Percentiles rank a stretch among this genome's conserved stretches.
Evolutionary conservation across 2,113 vertebrate genomes (phyloP).

Genomic region (Zootoca vivipara): DNA sequence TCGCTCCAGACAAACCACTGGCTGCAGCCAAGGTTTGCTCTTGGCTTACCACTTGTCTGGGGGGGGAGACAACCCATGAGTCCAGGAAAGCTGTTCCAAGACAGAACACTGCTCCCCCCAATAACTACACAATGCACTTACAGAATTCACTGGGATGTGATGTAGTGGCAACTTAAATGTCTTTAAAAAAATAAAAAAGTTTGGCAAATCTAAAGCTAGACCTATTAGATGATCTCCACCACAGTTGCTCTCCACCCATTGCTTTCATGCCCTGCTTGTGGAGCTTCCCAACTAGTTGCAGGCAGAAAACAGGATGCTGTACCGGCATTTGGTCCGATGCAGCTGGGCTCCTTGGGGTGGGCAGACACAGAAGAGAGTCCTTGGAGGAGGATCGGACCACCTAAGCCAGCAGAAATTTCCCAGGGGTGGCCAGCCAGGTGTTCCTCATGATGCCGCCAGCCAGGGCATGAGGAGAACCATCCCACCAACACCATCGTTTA

Average conservation of each 20-base stretch:
- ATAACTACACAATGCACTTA: neutral
- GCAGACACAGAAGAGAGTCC: neutral
- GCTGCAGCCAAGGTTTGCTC: no score
- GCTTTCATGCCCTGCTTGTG: neutral
- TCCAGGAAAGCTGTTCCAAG: no score
- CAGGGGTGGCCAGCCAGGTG: neutral
- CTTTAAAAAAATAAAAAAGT: neutral
- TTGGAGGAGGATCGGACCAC: no score
- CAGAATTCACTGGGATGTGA: neutral
- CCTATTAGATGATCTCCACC: no score
- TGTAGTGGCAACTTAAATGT: neutral
- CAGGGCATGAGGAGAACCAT: no score
- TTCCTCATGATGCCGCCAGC: neutral
- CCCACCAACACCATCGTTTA: neutral
- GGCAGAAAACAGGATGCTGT: neutral
- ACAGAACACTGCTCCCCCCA: no score
- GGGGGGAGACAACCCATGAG: neutral
- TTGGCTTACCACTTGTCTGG: no score
- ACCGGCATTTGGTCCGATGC: neutral
- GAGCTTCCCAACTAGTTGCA: no score
- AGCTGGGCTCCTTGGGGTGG: neutral
- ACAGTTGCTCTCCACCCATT: no score
- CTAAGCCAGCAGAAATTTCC: neutral
- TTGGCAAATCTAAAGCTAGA: neutral
- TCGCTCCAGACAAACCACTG: neutral